These are phyloP conservation scores for Pangasius larnaudii DNA, from an alignment of 2,797 vertebrate genomes.

Conservation along the genomic window DNA sequence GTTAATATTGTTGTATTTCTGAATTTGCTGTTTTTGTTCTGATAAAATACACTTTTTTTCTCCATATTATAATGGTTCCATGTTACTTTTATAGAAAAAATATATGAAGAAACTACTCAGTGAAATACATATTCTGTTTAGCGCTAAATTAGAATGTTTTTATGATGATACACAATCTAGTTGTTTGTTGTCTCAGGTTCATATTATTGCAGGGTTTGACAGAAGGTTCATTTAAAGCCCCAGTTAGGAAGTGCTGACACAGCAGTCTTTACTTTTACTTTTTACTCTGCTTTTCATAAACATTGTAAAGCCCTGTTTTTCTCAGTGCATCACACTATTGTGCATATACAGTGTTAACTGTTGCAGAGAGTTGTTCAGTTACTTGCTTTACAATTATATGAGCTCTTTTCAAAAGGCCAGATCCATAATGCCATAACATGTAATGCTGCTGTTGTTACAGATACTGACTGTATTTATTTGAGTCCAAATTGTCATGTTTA, in stretches of 20 bases:
- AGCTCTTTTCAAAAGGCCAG: neutral
- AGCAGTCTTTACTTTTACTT: neutral
- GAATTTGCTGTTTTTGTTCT: neutral
- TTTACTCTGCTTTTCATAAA: neutral
- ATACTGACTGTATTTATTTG: neutral
- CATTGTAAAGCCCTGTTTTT: neutral
- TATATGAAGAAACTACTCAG: neutral
- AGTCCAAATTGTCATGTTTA: neutral
- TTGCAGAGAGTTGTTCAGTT: neutral
- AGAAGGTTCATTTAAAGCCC: neutral
- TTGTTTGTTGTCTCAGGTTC: neutral
- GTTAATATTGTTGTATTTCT: neutral
- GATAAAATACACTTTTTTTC: neutral
- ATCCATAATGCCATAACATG: neutral
- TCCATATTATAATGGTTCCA: neutral
- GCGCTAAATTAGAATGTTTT: neutral
- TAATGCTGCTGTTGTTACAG: neutral
- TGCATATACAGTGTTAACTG: neutral
- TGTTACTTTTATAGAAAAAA: neutral
- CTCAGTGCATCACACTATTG: neutral
- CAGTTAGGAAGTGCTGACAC: neutral
- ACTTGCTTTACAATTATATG: neutral
- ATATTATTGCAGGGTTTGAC: neutral
- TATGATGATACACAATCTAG: neutral
- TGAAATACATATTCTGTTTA: neutral